A percentile compares a stretch with the other conserved stretches of the same genome.
phyloP scores from a whole-genome alignment of 2,113 vertebrate genomes.

The Grammomys dolichurus region DNA sequence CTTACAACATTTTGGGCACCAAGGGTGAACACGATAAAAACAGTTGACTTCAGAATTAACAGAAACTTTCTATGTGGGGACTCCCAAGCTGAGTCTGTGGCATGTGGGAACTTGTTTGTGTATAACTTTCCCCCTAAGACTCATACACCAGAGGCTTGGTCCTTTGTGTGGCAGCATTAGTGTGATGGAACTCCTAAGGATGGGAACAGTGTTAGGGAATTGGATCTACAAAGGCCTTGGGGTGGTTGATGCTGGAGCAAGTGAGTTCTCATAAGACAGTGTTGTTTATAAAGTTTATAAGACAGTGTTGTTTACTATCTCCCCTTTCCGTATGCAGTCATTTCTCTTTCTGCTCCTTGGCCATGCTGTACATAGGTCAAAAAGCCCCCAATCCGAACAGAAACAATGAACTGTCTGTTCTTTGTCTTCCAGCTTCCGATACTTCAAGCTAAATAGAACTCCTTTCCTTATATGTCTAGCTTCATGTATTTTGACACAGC shows the following conservation, averaged over 20 bases:
- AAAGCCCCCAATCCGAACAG: no score
- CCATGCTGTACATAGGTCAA: not conserved
- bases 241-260: not conserved
- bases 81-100: not conserved
- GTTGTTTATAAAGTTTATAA: not conserved
- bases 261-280: not conserved
- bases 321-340: no score
- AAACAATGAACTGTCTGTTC: not conserved
- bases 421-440: not conserved
- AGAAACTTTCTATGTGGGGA: not conserved
- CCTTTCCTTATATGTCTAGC: not conserved
- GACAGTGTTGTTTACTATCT: not conserved
- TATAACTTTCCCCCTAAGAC: not conserved
- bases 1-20: not conserved
- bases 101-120: not conserved
- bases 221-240: no score
- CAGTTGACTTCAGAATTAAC: not conserved
- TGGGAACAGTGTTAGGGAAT: not conserved
- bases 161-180: not conserved
- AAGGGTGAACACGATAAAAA: not conserved
- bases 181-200: not conserved
- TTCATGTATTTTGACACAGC: not conserved
- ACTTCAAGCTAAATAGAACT: not conserved
- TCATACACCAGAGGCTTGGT: not conserved
- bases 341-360: not conserved